Base-by-base conservation (phyloP, 2,113 vertebrate species). In the Galeopterus variegatus region DNA sequence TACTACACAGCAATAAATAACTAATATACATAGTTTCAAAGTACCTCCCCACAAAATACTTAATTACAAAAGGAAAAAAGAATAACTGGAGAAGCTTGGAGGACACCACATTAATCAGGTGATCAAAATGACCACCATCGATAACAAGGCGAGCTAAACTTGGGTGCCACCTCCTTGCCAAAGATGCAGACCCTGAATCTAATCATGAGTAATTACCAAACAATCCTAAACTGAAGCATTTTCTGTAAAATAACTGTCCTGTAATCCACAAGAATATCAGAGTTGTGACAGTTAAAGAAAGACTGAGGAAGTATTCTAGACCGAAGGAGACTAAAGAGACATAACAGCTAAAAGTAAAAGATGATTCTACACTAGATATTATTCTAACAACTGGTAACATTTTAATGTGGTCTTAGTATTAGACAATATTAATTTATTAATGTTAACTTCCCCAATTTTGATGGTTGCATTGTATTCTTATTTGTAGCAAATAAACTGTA, bases 1-100 rank as follows among this genome's bases (percentile, higher is more conserved):
- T 70, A 70, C 70, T 93, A 81, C 45, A 64, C 5, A 88, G 26
- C 65, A 93, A 86, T 87, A 87, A 52, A 72, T 72, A 94, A 79
- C n/a, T 58, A 56, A 54, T 31, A 94, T 31, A 62, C 54, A 56
- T 56, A 54, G 48, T 33, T 88, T 56, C n/a, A 88, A 82, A 21
- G 17, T 76, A 45, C 12, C 11, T 67, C 24, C 67, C 14, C 8
- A 64, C 8, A 67, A 75, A 94, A 84, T 58, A 94, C 3, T 45
- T 54, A 75, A n/a, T 75, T 56, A 95, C 69, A 82, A 70, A 77
- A 64, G 45, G 33, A 84, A 77, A 77, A 89, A 93, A 62, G 1
- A 80, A 50, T 48, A 67, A 75, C 14, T 75, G n/a, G 36, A 81
- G 67, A 95, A 82, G 48, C 28, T 48, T 81, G 36, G 45, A 62